phyloP scores from a whole-genome alignment of 2,113 vertebrate species.

The Rhinogobius similis region DNA sequence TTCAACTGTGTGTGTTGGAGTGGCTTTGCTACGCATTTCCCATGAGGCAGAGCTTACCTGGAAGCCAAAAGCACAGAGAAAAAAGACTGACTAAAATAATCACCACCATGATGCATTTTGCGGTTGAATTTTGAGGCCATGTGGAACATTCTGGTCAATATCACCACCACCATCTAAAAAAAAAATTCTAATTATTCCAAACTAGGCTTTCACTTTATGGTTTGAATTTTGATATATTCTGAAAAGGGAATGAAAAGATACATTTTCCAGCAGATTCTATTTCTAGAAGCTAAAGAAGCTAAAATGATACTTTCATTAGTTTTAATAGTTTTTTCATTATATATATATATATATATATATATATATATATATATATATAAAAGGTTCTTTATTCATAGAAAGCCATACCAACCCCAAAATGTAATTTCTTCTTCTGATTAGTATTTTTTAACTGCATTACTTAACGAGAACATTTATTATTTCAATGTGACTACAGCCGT shows the following conservation, averaged over 20 bases:
- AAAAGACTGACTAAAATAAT: conserved; percentile 74
- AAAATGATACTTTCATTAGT: too few species aligned
- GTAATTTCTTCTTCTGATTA: too few species aligned
- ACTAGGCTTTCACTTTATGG: neutral
- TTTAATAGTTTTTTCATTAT: too few species aligned
- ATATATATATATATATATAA: too few species aligned
- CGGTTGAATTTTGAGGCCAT: neutral
- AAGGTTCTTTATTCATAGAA: too few species aligned
- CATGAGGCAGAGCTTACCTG: conserved; percentile 87
- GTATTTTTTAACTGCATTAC: too few species aligned
- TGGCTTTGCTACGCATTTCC: conserved; percentile 89
- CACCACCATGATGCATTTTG: neutral
- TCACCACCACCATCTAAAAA: neutral
- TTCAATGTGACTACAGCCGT: neutral
- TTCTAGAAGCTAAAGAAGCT: too few species aligned
- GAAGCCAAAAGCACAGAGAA: conserved; percentile 74
- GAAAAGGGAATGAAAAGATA: too few species aligned
- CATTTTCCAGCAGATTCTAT: too few species aligned
- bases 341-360: too few species aligned
- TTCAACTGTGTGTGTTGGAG: conserved; percentile 86
- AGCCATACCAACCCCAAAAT: too few species aligned
- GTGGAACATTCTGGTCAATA: neutral
- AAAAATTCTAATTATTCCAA: neutral
- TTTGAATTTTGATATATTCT: neutral
- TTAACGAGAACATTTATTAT: neutral